Evolutionary conservation across 2,113 vertebrate genomes (phyloP), one percentile per base, ranked within the genome.

Genomic region (Corvus hawaiiensis): DNA sequence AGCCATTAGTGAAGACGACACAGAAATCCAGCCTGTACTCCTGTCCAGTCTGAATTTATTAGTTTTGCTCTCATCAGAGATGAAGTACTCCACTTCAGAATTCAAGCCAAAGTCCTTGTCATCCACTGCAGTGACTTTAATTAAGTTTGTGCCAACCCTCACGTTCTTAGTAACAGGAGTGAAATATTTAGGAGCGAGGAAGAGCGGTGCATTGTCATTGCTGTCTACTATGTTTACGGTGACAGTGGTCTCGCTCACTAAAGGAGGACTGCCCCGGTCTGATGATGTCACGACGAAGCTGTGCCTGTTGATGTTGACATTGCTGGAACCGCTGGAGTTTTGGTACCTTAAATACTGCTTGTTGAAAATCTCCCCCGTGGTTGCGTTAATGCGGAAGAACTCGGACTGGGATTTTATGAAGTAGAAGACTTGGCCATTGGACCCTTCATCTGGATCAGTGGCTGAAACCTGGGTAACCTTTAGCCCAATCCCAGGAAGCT

Each of bases 271-370:
- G 7, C 99, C 99, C 66, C 99, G 90, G 86, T 99, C 99, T 16
- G 99, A 99, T 7, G 99, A 98, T 1, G 99, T 99, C 77, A 99
- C 99, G 1, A 99, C 98, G 94, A 99, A 99, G 96, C 99, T 99
- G 89, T 99, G 99, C 51, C 99, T 98, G 22, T 99, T 99, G 69
- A 99, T 98, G 90, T 99, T 99, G 71, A 98, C 78, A 4, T 98
- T 98, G 67, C 98, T 99, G 26, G 98, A 97, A 27, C 98, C 97
- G 1, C 98, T 99, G 19, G 98, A 98, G 54, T 99, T 99, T 48
- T 98, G 98, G 95, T 99, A 99, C 90, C 97, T 99, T 71, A 99
- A 96, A 84, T 98, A 97, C 76, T 99, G 99, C 94, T 99, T 99
- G 87, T 99, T 98, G 79, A 99, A 99, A 94, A 99, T 98, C 87